Evolutionary conservation across 2,797 vertebrate species (phyloP).

Genomic region (Tolypeutes matacus): DNA sequence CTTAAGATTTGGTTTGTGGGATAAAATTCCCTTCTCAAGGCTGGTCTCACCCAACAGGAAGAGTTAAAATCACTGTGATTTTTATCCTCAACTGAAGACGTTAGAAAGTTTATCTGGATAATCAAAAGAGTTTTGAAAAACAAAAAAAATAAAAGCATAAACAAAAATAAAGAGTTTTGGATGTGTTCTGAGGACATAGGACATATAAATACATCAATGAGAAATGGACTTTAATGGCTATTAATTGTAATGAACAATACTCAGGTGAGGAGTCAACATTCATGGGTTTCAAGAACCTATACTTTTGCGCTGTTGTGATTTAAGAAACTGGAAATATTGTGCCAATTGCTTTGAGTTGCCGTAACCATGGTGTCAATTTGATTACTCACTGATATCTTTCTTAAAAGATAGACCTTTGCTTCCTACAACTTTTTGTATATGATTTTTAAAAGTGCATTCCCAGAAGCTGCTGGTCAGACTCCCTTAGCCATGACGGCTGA

Average conservation of each 20-base stretch:
- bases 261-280: constrained; percentile 61
- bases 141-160: too few relatives aligned
- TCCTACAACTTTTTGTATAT: constrained; percentile 19
- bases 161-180: neutral
- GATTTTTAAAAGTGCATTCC: neutral
- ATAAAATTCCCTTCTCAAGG: neutral
- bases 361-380: neutral
- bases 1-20: neutral
- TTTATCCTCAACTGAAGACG: neutral
- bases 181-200: neutral
- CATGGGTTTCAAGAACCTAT: constrained; percentile 1
- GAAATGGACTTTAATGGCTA: neutral
- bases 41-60: neutral
- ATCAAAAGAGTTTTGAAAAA: neutral
- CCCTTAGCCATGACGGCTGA: neutral
- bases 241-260: constrained; percentile 19
- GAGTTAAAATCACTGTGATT: neutral
- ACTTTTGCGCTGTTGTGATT: neutral
- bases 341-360: constrained; percentile 38
- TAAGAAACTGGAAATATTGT: constrained; percentile 73
- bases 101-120: neutral
- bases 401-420: constrained; percentile 22
- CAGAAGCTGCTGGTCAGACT: constrained; percentile 21
- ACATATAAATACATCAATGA: neutral
- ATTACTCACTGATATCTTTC: constrained; percentile 4